A percentile compares a stretch with the other conserved stretches of the same genome.
Conservation (phyloP, 2,888 invertebrate species). For the Pherbina coryleti region DNA sequence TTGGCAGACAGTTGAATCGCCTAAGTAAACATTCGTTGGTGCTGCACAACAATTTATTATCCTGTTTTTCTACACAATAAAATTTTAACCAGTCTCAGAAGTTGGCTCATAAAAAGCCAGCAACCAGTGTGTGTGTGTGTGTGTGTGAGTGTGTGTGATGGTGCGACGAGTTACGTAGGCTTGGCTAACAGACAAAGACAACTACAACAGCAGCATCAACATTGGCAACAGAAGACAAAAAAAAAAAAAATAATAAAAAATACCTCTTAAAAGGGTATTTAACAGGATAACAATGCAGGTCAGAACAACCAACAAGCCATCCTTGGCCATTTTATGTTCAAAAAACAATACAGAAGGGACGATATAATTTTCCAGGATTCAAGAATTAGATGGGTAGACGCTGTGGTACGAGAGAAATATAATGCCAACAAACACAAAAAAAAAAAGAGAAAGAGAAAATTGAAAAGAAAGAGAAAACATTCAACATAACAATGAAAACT, state of each 20-base stretch:
- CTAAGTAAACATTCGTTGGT: constrained; percentile 9
- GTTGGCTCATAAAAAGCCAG: constrained; percentile 16
- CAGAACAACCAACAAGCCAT: neutral
- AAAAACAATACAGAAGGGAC: neutral
- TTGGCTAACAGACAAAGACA: neutral
- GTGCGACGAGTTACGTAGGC: neutral
- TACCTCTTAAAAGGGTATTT: neutral
- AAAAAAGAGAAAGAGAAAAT: neutral
- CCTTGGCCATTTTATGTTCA: neutral
- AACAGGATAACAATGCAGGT: neutral
- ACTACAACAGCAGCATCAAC: neutral
- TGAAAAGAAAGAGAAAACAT: no score
- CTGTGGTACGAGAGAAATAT: no score
- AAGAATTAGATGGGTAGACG: neutral
- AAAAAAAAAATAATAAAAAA: neutral
- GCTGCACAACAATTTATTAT: constrained; percentile 22
- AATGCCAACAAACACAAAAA: constrained; percentile 13
- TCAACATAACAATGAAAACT: no score
- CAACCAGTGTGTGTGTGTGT: neutral
- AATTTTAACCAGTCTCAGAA: neutral
- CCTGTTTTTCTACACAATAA: constrained; percentile 15
- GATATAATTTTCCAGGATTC: neutral
- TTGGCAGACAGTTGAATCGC: constrained; percentile 3
- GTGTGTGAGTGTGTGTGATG: neutral
- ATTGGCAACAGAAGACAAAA: neutral